Conservation (phyloP, 1,140 invertebrate species). For the Metopolophium dirhodum region DNA sequence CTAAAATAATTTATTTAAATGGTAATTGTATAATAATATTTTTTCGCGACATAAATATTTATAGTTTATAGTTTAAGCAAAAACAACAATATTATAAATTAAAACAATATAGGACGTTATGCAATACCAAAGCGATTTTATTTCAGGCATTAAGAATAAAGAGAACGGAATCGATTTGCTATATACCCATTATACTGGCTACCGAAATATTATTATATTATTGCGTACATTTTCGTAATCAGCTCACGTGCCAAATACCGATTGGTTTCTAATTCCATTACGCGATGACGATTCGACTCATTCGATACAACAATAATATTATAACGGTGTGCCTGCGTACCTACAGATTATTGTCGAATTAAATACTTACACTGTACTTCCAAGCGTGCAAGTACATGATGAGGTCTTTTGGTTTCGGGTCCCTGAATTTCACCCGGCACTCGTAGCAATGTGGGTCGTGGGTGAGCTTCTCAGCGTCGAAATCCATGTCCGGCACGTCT, state of each 20-base stretch:
- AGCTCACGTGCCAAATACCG: background rate
- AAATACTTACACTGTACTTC: slow-evolving; percentile 61
- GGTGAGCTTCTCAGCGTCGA: slow-evolving; percentile 77
- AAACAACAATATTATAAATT: background rate
- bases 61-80: background rate
- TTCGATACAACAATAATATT: background rate
- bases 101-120: background rate
- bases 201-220: background rate
- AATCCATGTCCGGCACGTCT: slow-evolving; percentile 72
- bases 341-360: background rate
- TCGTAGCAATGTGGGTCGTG: slow-evolving; percentile 89
- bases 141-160: background rate
- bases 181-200: background rate
- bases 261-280: background rate
- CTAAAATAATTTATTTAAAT: background rate
- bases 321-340: background rate
- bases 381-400: slow-evolving; percentile 96
- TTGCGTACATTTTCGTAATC: background rate
- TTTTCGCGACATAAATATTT: background rate
- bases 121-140: background rate
- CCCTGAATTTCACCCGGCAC: slow-evolving; percentile 87
- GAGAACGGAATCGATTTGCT: background rate
- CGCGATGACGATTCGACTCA: background rate
- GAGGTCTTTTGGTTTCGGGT: slow-evolving; percentile 87
- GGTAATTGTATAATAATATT: background rate